Percentiles rank a stretch among this genome's conserved stretches.
phyloP scores from a whole-genome alignment of 2,888 invertebrate species.

The Axea sp. region DNA sequence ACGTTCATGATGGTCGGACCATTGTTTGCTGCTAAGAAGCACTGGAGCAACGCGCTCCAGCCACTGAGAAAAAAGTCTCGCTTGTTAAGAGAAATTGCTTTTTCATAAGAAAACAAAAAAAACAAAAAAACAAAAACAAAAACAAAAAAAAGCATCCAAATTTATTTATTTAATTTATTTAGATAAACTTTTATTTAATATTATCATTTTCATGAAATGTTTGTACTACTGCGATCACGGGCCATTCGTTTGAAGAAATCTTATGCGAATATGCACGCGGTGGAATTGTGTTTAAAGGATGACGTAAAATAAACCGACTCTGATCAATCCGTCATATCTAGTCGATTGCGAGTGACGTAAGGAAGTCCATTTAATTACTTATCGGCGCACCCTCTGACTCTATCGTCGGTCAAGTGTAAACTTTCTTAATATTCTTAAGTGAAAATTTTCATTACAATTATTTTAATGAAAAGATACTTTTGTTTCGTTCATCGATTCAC shows the following conservation, averaged over 20 bases:
- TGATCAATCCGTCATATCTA: slow-evolving; percentile 28
- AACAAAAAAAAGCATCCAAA: too few species aligned
- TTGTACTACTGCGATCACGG: too few species aligned
- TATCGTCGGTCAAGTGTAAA: neutral
- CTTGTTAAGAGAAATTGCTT: slow-evolving; percentile 8
- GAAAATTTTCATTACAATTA: slow-evolving; percentile 11
- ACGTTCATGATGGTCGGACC: slow-evolving; percentile 28
- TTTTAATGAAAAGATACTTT: too few species aligned
- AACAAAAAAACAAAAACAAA: too few species aligned
- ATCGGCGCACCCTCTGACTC: slow-evolving; percentile 30
- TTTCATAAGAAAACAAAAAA: too few species aligned
- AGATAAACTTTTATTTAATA: too few species aligned
- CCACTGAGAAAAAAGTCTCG: slow-evolving; percentile 8
- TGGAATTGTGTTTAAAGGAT: neutral
- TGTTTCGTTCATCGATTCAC: too few species aligned
- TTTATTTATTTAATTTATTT: too few species aligned
- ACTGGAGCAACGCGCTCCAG: slow-evolving; percentile 10
- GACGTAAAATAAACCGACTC: neutral
- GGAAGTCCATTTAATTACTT: slow-evolving; percentile 45
- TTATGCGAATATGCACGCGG: too few species aligned
- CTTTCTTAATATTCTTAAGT: slow-evolving; percentile 35
- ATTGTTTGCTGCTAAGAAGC: slow-evolving; percentile 36
- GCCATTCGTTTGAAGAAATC: too few species aligned
- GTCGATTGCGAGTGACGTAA: slow-evolving; percentile 29
- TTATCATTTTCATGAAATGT: too few species aligned